Evolutionary conservation across 2,113 vertebrate species (phyloP), one percentile per base, ranked within the genome.

Genomic region (Vulpes vulpes): DNA sequence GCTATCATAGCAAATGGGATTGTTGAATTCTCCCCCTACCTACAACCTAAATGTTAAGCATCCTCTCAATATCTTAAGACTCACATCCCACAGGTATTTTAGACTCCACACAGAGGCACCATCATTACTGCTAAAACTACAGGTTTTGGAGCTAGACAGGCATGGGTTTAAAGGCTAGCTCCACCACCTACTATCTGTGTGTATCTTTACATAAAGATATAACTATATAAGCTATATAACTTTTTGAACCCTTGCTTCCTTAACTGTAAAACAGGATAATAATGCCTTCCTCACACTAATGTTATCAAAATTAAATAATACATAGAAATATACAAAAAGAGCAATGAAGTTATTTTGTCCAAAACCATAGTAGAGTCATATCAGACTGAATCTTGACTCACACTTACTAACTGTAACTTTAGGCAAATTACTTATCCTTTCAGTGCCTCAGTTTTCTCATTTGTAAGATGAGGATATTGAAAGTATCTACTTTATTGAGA

Each of bases 241-340:
- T 78, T 83, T 87, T 88, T 86, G 59, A 91, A 65, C 4, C 86
- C 81, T 87, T 94, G 83, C 74, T 57, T 91, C 23, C 55, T 89
- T 23, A 80, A 71, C 43, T 83, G 35, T 84, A 64, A 95, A 96
- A 93, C 17, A 93, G 38, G 25, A 53, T 78, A 79, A 80, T 57
- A 67, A 79, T 43, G 83, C 43, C 35, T 91, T 89, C n/a, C 30
- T 96, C 71, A 91, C 22, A 71, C 1, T 25, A 35, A 53, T 65
- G 53, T 85, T 85, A 57, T 59, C 91, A 62, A 95, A 9, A 96
- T 80, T 76, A 94, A 96, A 87, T 62, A 86, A 81, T 55, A 82
- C 15, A 69, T 27, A 35, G n/a, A 89, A 81, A 93, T 76, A 69
- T 3, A 57, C 2, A 64, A 32, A 92, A 67, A 76, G 69, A 35